phyloP scores from a whole-genome alignment of 1,140 invertebrate genomes.

The Neuroterus valhalla region DNA sequence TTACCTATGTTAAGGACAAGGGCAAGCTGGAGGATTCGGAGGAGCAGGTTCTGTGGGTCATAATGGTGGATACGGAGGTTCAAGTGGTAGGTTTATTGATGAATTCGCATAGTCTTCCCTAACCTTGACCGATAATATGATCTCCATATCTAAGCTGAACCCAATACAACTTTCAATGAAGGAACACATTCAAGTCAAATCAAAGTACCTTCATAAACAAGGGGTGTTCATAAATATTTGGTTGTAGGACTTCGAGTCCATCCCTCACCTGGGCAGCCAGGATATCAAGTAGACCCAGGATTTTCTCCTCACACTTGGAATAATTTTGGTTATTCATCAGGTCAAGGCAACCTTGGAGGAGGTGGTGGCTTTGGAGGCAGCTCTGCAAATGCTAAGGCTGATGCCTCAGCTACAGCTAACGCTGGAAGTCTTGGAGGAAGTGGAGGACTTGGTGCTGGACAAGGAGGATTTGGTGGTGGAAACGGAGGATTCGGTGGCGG shows the following conservation, averaged over 20 bases:
- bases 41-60: no score
- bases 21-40: no score
- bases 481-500: constrained; percentile 37
- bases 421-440: constrained; percentile 38
- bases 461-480: constrained; percentile 35
- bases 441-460: constrained; percentile 38
- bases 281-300: constrained; percentile 17
- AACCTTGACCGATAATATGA: no score
- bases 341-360: constrained; percentile 36
- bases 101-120: no score
- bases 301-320: neutral
- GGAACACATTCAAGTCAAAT: no score
- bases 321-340: constrained; percentile 3
- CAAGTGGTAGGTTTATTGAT: no score
- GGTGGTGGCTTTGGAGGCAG: constrained; percentile 28
- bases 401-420: constrained; percentile 35
- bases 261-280: constrained; percentile 16
- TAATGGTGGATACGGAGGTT: no score
- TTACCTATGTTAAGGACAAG: no score
- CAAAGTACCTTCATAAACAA: no score
- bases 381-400: constrained; percentile 36
- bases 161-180: no score
- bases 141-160: no score
- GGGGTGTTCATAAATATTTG: no score
- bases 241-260: neutral